A percentile compares a stretch with the other conserved stretches of the same genome.
phyloP scores from a whole-genome alignment of 2,888 invertebrate species.

The Chalcis sispes region DNA sequence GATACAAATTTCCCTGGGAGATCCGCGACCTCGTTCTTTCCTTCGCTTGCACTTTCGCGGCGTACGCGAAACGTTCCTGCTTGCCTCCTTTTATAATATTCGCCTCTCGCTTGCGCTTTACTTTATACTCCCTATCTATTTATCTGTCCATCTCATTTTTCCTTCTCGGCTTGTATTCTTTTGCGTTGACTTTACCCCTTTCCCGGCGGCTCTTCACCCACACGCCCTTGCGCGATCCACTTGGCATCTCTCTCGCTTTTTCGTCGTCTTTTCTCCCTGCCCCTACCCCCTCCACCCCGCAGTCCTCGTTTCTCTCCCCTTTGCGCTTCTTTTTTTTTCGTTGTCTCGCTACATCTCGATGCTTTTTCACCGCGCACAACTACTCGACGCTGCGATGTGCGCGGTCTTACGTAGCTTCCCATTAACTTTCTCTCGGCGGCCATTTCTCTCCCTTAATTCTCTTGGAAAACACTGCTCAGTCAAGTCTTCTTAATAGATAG shows the following conservation, averaged over 20 bases:
- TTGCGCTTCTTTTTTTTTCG: background rate
- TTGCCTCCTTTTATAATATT: too few relatives aligned
- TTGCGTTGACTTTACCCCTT: background rate
- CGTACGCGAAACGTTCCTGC: too few relatives aligned
- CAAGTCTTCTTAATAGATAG: slow-evolving; percentile 45
- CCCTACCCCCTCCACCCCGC: background rate
- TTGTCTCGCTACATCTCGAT: slow-evolving; percentile 39
- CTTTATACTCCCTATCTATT: slow-evolving; percentile 35
- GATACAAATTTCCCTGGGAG: slow-evolving; percentile 59
- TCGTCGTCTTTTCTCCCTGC: background rate
- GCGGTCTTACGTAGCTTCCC: slow-evolving; percentile 20
- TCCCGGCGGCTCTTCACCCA: background rate
- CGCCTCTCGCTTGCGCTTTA: background rate
- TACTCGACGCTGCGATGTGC: slow-evolving; percentile 38
- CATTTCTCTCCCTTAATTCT: slow-evolving; percentile 55
- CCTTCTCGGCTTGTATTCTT: slow-evolving; percentile 1
- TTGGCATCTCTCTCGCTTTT: slow-evolving; percentile 8
- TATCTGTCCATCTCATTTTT: slow-evolving; percentile 36
- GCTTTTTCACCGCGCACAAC: slow-evolving; percentile 45
- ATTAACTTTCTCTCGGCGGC: slow-evolving; percentile 47
- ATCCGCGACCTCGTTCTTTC: slow-evolving; percentile 57
- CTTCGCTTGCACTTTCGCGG: background rate
- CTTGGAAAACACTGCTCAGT: slow-evolving; percentile 52
- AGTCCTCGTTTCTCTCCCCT: slow-evolving; percentile 1
- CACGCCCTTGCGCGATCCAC: slow-evolving; percentile 1